These are phyloP conservation scores for Drepana falcataria DNA, from an alignment of 2,888 invertebrate genomes.

Conservation along the genomic window DNA sequence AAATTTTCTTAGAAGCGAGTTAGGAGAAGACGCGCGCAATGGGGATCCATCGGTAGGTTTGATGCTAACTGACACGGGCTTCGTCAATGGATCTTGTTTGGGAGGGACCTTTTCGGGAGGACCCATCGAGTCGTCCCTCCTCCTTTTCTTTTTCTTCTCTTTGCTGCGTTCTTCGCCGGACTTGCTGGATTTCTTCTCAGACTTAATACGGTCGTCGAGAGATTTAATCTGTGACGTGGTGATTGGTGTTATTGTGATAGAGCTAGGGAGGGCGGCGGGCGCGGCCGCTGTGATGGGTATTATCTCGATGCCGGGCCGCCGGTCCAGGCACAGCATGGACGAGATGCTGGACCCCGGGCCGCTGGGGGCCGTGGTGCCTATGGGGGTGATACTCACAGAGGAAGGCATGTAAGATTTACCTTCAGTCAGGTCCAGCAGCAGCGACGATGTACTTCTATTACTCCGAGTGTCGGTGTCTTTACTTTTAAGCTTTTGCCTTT, in stretches of 20 bases:
- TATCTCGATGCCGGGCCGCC: slow-evolving; percentile 89
- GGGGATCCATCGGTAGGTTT: slow-evolving; percentile 83
- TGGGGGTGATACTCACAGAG: slow-evolving; percentile 74
- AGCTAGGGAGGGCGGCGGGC: slow-evolving; percentile 84
- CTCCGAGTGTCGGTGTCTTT: slow-evolving; percentile 73
- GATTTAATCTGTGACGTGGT: slow-evolving; percentile 76
- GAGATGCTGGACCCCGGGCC: slow-evolving; percentile 61
- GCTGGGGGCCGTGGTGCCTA: slow-evolving; percentile 77
- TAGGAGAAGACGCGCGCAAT: slow-evolving; percentile 82
- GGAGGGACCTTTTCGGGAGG: slow-evolving; percentile 89
- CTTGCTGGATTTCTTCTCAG: slow-evolving; percentile 67
- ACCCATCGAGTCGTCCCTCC: slow-evolving; percentile 88
- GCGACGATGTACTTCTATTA: slow-evolving; percentile 54
- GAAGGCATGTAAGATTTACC: slow-evolving; percentile 74
- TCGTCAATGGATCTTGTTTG: slow-evolving; percentile 84
- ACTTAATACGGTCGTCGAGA: slow-evolving; percentile 64
- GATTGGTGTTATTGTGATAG: slow-evolving; percentile 93
- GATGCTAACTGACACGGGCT: slow-evolving; percentile 86
- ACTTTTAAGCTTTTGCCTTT: slow-evolving; percentile 80
- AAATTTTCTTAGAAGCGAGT: slow-evolving; percentile 82
- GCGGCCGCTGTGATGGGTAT: slow-evolving; percentile 85
- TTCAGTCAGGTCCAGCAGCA: slow-evolving; percentile 77
- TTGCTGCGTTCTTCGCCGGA: slow-evolving; percentile 68
- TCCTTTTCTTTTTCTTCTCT: slow-evolving; percentile 87
- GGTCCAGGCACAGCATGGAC: slow-evolving; percentile 82